These are phyloP conservation scores for Centroberyx gerrardi DNA, from an alignment of 2,797 vertebrate species.

Conservation along the genomic window DNA sequence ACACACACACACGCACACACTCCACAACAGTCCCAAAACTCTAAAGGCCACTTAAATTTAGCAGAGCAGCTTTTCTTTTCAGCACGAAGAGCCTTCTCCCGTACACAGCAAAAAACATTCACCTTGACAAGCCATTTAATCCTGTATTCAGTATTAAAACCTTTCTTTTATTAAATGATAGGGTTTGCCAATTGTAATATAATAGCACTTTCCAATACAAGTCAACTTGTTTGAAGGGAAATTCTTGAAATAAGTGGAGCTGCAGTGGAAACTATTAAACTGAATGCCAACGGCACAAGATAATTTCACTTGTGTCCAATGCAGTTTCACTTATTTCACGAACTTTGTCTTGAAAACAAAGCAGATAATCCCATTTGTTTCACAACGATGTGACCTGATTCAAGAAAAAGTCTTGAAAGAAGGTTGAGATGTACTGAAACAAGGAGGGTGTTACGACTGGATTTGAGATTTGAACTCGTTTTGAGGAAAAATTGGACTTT, in stretches of 20 bases:
- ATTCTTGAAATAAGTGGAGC: not conserved
- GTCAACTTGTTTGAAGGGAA: not conserved
- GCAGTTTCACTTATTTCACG: no score
- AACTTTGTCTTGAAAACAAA: not conserved
- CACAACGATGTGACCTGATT: no score
- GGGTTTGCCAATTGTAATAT: not conserved
- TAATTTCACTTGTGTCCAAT: not conserved
- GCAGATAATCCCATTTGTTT: no score
- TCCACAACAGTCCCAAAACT: conserved; percentile 4
- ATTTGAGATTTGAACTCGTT: no score
- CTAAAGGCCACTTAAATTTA: conserved; percentile 1
- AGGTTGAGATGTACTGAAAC: no score
- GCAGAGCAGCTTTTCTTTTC: not conserved
- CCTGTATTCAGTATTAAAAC: not conserved
- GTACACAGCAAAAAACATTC: not conserved
- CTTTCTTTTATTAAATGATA: not conserved
- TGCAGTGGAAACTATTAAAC: not conserved
- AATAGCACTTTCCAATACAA: not conserved
- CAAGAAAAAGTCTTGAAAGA: no score
- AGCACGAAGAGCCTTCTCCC: not conserved
- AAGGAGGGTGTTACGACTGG: no score
- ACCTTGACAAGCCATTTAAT: conserved; percentile 4
- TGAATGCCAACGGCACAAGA: not conserved
- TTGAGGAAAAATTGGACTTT: no score
- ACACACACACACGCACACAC: no score